Percentiles rank a stretch among this genome's conserved stretches.
Conservation (phyloP, 2,888 invertebrate genomes). For the Caenorhabditis sp. region DNA sequence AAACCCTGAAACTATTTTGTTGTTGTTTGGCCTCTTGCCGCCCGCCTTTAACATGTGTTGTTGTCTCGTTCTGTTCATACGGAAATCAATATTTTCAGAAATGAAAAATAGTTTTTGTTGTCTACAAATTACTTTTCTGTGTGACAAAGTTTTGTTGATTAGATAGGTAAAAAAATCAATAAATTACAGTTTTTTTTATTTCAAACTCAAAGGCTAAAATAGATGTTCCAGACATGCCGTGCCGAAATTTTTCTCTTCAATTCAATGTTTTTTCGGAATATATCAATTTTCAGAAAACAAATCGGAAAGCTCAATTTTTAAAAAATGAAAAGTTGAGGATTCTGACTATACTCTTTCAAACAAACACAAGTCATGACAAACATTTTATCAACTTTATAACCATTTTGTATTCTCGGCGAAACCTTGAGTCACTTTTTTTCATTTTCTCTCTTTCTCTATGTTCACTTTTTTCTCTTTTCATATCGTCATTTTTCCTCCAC, state of each 20-base stretch:
- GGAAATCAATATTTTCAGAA: not conserved
- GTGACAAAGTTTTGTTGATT: not conserved
- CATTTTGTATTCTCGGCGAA: not conserved
- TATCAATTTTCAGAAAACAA: too few relatives aligned
- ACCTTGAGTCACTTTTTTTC: not conserved
- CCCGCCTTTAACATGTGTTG: not conserved
- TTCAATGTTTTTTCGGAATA: too few relatives aligned
- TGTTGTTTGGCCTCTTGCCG: not conserved
- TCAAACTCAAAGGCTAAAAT: not conserved
- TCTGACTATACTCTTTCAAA: too few relatives aligned
- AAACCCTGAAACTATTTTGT: not conserved
- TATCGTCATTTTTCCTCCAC: constrained; percentile 3
- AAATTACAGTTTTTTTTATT: not conserved
- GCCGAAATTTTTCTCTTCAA: too few relatives aligned
- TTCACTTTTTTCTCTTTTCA: constrained; percentile 1
- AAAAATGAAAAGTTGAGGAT: too few relatives aligned
- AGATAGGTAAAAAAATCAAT: not conserved
- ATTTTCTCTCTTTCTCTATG: constrained; percentile 8
- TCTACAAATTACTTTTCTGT: not conserved
- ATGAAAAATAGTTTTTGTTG: too few relatives aligned
- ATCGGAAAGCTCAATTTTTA: too few relatives aligned
- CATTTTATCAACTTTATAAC: not conserved
- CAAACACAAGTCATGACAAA: not conserved
- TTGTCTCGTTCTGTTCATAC: not conserved
- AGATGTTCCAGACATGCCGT: too few relatives aligned